Percentiles rank a stretch among this genome's conserved stretches.
These are phyloP conservation scores for Conomelus anceps DNA, from an alignment of 2,888 invertebrate species.

Conservation along the genomic window DNA sequence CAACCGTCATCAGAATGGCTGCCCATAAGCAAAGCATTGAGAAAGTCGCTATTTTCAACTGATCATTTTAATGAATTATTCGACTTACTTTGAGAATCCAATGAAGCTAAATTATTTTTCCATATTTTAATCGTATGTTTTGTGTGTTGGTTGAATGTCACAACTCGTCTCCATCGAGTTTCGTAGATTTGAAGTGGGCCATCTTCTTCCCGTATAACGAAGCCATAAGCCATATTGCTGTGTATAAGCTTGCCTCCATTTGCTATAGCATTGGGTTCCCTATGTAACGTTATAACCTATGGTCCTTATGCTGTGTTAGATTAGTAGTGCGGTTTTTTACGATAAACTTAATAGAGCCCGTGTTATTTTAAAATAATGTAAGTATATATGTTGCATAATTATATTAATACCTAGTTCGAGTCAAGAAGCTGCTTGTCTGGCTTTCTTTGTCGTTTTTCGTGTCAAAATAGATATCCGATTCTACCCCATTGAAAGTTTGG, in stretches of 20 bases:
- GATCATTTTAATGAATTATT: neutral
- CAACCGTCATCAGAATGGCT: conserved; percentile 48
- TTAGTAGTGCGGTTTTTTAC: conserved; percentile 3
- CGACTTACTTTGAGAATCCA: neutral
- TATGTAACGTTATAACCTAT: conserved; percentile 16
- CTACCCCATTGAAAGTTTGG: neutral
- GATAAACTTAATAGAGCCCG: neutral
- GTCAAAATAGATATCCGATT: conserved; percentile 15
- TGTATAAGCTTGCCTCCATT: conserved; percentile 10
- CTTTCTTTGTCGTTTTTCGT: conserved; percentile 32
- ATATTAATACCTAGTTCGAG: conserved; percentile 32
- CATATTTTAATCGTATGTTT: conserved; percentile 7
- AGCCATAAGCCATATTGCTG: conserved; percentile 25
- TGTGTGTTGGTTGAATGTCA: neutral
- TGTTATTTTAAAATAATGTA: neutral
- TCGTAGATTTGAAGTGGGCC: neutral
- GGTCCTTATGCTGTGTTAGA: conserved; percentile 12
- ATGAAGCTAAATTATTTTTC: neutral
- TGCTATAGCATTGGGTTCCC: conserved; percentile 5
- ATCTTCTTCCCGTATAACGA: conserved; percentile 3
- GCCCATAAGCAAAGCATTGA: conserved; percentile 49
- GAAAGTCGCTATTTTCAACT: conserved; percentile 27
- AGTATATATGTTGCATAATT: neutral
- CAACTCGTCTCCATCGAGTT: neutral
- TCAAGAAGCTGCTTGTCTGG: conserved; percentile 33